A percentile compares a stretch with the other conserved stretches of the same genome.
These are phyloP conservation scores for Nemotelus pantherinus DNA, from an alignment of 2,888 invertebrate species.

Conservation along the genomic window DNA sequence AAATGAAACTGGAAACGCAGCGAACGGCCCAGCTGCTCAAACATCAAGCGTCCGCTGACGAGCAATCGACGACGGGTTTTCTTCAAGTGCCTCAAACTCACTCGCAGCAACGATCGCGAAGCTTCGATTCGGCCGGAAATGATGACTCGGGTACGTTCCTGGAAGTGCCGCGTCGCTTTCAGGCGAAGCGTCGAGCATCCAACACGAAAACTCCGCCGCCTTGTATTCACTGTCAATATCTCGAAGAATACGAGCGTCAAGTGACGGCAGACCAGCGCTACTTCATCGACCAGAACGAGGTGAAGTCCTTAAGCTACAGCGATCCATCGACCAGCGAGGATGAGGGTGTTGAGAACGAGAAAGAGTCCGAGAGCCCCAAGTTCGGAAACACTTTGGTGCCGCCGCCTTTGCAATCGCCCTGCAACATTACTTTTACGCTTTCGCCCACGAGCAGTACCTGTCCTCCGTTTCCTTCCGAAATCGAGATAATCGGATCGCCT, in stretches of 20 bases:
- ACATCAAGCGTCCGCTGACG: slow-evolving; percentile 61
- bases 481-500: slow-evolving; percentile 57
- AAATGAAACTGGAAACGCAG: slow-evolving; percentile 83
- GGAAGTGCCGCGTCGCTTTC: slow-evolving; percentile 72
- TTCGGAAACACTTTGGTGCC: slow-evolving; percentile 65
- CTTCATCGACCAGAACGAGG: slow-evolving; percentile 61
- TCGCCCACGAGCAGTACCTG: slow-evolving; percentile 68
- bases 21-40: slow-evolving; percentile 62
- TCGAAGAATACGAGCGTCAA: slow-evolving; percentile 77
- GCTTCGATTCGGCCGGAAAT: slow-evolving; percentile 81
- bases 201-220: slow-evolving; percentile 73
- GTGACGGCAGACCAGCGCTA: slow-evolving; percentile 64
- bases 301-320: slow-evolving; percentile 66
- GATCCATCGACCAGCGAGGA: slow-evolving; percentile 68
- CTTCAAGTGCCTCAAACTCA: slow-evolving; percentile 75
- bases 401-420: slow-evolving; percentile 66
- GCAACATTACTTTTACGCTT: slow-evolving; percentile 72
- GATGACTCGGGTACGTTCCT: slow-evolving; percentile 70
- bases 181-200: slow-evolving; percentile 72
- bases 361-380: slow-evolving; percentile 60
- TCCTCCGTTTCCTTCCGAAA: slow-evolving; percentile 62
- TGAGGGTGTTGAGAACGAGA: slow-evolving; percentile 61
- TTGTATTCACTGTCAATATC: slow-evolving; percentile 80
- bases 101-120: slow-evolving; percentile 75
- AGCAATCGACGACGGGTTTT: slow-evolving; percentile 63